Evolutionary conservation across 2,888 invertebrate species (phyloP).

Genomic region (Nomada lathburiana): DNA sequence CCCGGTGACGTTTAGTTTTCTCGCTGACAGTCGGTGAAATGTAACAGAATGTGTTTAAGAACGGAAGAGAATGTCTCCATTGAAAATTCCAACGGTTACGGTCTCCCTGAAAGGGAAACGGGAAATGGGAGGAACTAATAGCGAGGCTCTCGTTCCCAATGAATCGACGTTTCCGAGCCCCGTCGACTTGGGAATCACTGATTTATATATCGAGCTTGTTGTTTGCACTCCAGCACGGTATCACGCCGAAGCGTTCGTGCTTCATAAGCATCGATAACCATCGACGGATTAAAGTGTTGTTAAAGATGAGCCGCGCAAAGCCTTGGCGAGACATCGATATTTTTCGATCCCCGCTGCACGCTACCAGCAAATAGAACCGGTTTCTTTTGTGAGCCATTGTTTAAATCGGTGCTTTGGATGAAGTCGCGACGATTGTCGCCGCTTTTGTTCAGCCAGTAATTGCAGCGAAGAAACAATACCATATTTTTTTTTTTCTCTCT

Average conservation of each 20-base stretch:
- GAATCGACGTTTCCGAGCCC: background rate
- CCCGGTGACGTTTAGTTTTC: slow-evolving; percentile 3
- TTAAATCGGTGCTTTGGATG: background rate
- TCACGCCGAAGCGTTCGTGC: background rate
- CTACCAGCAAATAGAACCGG: background rate
- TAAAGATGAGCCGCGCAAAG: background rate
- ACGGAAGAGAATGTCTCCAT: no score
- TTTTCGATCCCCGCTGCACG: background rate
- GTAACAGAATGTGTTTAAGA: background rate
- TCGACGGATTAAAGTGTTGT: background rate
- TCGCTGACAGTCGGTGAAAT: slow-evolving; percentile 5
- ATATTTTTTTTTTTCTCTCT: background rate
- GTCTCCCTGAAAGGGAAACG: background rate
- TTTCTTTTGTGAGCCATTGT: background rate
- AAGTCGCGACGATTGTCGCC: background rate
- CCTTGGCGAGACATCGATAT: background rate
- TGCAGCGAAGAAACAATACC: slow-evolving; percentile 8
- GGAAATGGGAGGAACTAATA: background rate
- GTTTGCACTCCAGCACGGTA: background rate
- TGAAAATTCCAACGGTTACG: background rate
- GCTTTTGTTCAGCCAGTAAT: background rate
- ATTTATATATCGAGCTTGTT: background rate
- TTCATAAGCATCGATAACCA: background rate
- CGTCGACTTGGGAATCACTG: background rate
- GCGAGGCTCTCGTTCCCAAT: background rate